Percentiles rank a stretch among this genome's conserved stretches.
Evolutionary conservation across 2,113 vertebrate genomes (phyloP).

Genomic region (Rhynchopsitta pachyrhyncha): DNA sequence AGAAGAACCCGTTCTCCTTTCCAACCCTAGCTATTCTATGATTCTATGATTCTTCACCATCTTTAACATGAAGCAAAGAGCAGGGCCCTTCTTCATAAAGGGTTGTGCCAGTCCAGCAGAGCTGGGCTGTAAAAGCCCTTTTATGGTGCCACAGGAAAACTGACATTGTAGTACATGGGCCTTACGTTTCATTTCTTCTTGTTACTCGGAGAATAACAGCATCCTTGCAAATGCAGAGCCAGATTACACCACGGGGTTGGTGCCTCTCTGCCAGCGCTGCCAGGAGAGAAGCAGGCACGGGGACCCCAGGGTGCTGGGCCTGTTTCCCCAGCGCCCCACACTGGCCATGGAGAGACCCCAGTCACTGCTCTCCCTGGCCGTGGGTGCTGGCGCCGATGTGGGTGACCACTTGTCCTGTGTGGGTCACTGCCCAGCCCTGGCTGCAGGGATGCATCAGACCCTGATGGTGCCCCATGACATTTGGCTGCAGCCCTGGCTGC

Average conservation of each 20-base stretch:
- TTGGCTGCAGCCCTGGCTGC: background rate
- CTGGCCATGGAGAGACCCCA: accelerated
- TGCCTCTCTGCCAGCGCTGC: background rate
- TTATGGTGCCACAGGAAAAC: accelerated
- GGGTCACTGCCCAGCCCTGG: background rate
- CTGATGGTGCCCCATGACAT: background rate
- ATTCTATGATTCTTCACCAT: background rate
- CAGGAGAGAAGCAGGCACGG: accelerated
- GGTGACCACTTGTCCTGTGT: accelerated
- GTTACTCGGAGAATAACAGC: background rate
- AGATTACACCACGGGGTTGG: accelerated
- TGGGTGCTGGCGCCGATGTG: accelerated
- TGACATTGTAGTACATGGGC: accelerated
- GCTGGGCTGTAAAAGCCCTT: background rate
- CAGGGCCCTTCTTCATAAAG: background rate
- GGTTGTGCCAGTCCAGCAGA: background rate
- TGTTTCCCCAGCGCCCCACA: accelerated
- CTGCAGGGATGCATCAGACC: accelerated
- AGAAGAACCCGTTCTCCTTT: accelerated
- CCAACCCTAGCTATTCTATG: too few relatives aligned
- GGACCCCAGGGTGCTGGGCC: too few relatives aligned
- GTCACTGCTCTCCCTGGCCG: accelerated
- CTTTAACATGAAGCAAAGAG: accelerated
- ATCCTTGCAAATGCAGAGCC: background rate
- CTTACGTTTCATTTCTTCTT: background rate